Evolutionary conservation across 2,888 invertebrate genomes (phyloP), one percentile per base, ranked within the genome.

Genomic region (Leptopterna dolabrata): DNA sequence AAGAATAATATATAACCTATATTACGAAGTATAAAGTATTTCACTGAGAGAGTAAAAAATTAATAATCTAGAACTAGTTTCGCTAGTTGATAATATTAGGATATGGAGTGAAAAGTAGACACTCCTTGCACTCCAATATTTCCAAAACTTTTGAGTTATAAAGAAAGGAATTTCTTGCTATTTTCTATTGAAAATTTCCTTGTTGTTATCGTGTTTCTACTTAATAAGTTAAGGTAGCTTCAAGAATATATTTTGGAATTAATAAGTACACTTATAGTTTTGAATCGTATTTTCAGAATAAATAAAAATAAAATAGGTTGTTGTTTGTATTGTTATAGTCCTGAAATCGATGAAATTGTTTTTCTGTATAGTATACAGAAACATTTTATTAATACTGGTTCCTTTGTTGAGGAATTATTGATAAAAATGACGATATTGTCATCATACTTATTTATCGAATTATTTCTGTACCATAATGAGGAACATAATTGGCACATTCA

Each of bases 171-270:
- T 81, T 81, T 27, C 16, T 55, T 30, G 81, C 63, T 81, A 47
- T 78, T 16, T 81, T 83, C 30, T 70, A 19, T 36, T 83, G 4
- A 63, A n/a, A 36, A 11, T 63, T 41, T 41, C 36, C 83, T 70
- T 41, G 24, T 70, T 70, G 41, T 70, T 16, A 63, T n/a, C n/a
- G n/a, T 43, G 83, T 63, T 7, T 81, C 70, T 83, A 83, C 83
- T 83, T 83, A 70, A 83, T 83, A 83, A 83, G 29, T 83, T 83
- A 83, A 83, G 83, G 81, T 45, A 81, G 63, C 63, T 24, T 63
- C 63, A 24, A 63, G 11, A 24, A 27, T 63, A 63, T 63, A 63
- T 63, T 73, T 73, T 73, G 73, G 36, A 19, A 30, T 41, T 41
- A 30, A 41, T 73, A 41, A 14, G 41, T 73, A 73, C 73, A 73